phyloP scores from a whole-genome alignment of 1,140 invertebrate genomes.

The Ostrea denselamellosa region DNA sequence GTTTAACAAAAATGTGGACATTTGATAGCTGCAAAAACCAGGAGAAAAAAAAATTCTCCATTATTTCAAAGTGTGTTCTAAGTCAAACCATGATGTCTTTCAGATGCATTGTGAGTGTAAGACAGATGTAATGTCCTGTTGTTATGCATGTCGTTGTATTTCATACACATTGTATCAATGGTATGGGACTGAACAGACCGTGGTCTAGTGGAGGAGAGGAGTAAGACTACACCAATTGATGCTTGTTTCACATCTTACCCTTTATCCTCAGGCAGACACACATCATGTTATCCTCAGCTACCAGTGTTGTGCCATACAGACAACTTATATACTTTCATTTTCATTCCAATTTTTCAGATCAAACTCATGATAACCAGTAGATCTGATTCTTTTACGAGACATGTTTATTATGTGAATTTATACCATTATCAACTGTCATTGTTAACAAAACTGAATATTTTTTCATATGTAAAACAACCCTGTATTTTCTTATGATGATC shows the following conservation, averaged over 20 bases:
- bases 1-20: not conserved
- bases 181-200: not conserved
- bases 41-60: slow-evolving; percentile 10
- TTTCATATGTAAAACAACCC: not conserved
- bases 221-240: not conserved
- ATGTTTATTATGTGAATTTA: not conserved
- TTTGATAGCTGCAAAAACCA: slow-evolving; percentile 34
- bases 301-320: slow-evolving; percentile 31
- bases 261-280: not conserved
- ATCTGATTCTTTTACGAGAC: not conserved
- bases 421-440: not conserved
- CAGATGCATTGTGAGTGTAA: slow-evolving; percentile 29
- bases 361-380: not conserved
- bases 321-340: not conserved
- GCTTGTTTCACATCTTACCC: not conserved
- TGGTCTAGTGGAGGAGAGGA: not conserved
- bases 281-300: not conserved
- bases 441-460: not conserved
- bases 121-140: slow-evolving; percentile 2
- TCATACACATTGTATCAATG: not conserved
- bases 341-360: not conserved
- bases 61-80: slow-evolving; percentile 33
- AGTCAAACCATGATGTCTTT: slow-evolving; percentile 35
- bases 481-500: not conserved
- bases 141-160: not conserved